Evolutionary conservation across 2,888 invertebrate species (phyloP).

Genomic region (Ptilodon capucinus): DNA sequence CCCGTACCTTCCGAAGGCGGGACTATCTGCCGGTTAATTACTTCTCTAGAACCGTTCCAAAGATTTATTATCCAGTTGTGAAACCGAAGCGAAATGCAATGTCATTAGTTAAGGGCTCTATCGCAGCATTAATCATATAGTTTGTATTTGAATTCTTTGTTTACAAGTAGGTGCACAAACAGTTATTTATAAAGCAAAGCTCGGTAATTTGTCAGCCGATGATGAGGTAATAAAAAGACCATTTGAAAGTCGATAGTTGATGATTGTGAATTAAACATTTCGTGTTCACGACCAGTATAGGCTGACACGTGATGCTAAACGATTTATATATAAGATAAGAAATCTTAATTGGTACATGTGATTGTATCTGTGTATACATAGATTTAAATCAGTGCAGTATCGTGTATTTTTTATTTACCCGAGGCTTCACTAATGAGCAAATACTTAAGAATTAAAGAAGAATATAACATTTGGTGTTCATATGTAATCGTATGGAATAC

Average conservation of each 20-base stretch:
- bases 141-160: constrained; percentile 49
- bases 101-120: constrained; percentile 63
- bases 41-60: constrained; percentile 34
- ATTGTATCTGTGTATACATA: not conserved
- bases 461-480: too few relatives aligned
- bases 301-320: not conserved
- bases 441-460: too few relatives aligned
- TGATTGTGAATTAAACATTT: not conserved
- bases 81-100: constrained; percentile 55
- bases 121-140: constrained; percentile 59
- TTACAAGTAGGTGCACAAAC: constrained; percentile 44
- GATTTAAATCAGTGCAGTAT: too few relatives aligned
- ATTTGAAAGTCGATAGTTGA: constrained; percentile 1
- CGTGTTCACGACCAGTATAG: not conserved
- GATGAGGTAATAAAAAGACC: constrained; percentile 9
- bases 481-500: too few relatives aligned
- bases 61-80: constrained; percentile 63
- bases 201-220: constrained; percentile 40
- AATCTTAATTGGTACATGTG: not conserved
- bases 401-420: too few relatives aligned
- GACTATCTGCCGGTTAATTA: constrained; percentile 30
- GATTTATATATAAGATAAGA: not conserved
- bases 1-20: constrained; percentile 17
- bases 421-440: too few relatives aligned
- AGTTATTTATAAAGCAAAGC: constrained; percentile 45